phyloP scores from a whole-genome alignment of 2,797 vertebrate genomes.

The Eulemur coronatus region DNA sequence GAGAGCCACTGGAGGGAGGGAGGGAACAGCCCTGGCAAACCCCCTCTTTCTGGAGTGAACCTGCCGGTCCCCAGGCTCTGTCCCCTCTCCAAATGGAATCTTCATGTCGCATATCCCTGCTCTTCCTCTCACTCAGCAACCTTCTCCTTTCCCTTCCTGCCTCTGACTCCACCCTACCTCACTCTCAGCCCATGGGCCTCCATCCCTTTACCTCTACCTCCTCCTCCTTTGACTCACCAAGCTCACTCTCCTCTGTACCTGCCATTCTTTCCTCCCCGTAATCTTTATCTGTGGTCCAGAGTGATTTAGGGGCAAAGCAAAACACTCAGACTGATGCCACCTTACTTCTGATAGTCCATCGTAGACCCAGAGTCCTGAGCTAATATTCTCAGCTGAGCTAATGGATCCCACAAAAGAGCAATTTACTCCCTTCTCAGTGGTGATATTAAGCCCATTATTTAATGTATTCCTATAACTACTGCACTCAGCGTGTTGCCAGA shows the following conservation, averaged over 20 bases:
- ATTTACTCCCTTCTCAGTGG: conserved; percentile 60
- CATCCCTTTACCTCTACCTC: background rate
- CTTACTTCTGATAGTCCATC: conserved; percentile 25
- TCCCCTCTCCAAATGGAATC: background rate
- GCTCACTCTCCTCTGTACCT: background rate
- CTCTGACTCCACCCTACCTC: background rate
- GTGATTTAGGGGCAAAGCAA: conserved; percentile 34
- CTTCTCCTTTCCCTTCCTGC: background rate
- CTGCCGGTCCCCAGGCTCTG: background rate
- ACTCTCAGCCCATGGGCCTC: background rate
- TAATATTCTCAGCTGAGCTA: conserved; percentile 63
- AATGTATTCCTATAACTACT: conserved; percentile 63
- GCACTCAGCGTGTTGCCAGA: conserved; percentile 63
- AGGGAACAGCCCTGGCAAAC: background rate
- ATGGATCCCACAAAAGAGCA: conserved; percentile 69
- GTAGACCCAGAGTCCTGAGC: conserved; percentile 31
- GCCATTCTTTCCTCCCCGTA: background rate
- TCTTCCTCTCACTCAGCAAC: background rate
- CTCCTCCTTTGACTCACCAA: background rate
- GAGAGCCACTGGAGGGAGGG: background rate
- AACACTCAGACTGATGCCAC: conserved; percentile 40
- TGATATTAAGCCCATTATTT: conserved; percentile 71
- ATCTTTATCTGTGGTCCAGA: background rate
- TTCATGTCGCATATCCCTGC: background rate
- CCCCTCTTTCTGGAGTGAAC: background rate